Evolutionary conservation across 2,797 vertebrate genomes (phyloP), one percentile per base, ranked within the genome.

Genomic region (Lagocephalus sceleratus): DNA sequence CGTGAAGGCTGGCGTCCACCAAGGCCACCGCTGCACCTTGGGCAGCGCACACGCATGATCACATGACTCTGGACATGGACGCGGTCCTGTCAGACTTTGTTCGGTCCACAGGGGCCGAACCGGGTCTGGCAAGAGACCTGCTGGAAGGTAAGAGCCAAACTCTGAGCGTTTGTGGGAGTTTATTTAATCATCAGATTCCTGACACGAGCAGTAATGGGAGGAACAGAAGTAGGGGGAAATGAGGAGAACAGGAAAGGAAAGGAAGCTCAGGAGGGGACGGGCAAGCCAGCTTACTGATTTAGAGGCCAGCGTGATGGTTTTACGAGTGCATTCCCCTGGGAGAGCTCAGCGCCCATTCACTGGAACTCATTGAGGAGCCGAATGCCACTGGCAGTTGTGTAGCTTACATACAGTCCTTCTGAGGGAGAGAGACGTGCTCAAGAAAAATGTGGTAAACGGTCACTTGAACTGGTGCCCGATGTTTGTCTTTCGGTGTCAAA

Each of bases 71-170:
- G 94, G 97, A 99, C 92, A 99, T 99, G 97, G 97, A 99, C 56
- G 93, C 96, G 84, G 97, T 99, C 94, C 95, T 99, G 93, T 99
- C 97, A 94, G 96, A 99, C 94, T 99, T 99, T 92, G 96, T 99
- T 95, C 95, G 94, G 92, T 98, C 97, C 92, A 99, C 97, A 0
- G 97, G 96, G 93, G 97, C 97, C 81, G 97, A 99, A 93, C 97
- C 97, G 44, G 96, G 97, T 96, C 94, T 99, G 95, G 97, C 97
- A 85, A 94, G 97, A 92, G 97, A 99, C 91, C 93, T 99, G 92
- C 93, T 99, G 72, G 96, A 99, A 95, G 97, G 97, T 99, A 93
- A 92, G 91, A 50, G 5, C 15, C 38, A 5, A 0, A 43, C 7
- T 6, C 46, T 57, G 38, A 47, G 4, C 21, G 20, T 47, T 51